These are phyloP conservation scores for Lasioglossum calceatum DNA, from an alignment of 2,888 invertebrate genomes.

Conservation along the genomic window DNA sequence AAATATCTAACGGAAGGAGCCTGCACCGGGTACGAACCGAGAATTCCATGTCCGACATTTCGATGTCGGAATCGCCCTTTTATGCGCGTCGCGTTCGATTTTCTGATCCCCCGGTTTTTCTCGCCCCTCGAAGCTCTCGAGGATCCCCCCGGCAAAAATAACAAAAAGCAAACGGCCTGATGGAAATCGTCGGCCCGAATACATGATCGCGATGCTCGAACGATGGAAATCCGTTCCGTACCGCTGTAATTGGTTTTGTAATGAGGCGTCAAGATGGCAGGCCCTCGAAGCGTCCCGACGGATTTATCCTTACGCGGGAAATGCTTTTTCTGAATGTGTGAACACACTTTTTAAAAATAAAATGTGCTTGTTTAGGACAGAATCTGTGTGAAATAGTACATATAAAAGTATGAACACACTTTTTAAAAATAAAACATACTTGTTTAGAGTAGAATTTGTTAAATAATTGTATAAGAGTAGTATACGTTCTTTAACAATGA, in stretches of 20 bases:
- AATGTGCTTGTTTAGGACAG: too few species aligned
- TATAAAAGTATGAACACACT: too few species aligned
- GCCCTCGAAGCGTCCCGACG: background rate
- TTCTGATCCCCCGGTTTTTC: conserved; percentile 47
- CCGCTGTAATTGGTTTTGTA: conserved; percentile 11
- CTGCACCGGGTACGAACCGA: background rate
- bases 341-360: too few species aligned
- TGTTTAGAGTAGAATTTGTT: too few species aligned
- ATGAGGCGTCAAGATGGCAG: background rate
- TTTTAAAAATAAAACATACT: too few species aligned
- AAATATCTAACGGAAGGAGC: conserved; percentile 31
- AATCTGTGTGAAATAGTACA: background rate
- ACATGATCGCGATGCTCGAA: background rate
- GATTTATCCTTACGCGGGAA: background rate
- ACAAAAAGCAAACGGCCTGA: background rate
- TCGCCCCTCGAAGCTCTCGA: conserved; percentile 8
- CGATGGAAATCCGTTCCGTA: background rate
- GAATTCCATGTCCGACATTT: conserved; percentile 51
- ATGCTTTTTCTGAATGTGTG: background rate
- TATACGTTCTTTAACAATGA: too few species aligned
- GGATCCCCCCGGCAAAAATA: conserved; percentile 12
- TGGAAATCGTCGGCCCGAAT: conserved; percentile 9
- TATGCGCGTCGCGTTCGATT: conserved; percentile 64
- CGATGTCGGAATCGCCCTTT: conserved; percentile 54
- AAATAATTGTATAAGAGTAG: background rate